Evolutionary conservation across 2,888 invertebrate species (phyloP), one percentile per base, ranked within the genome.

Genomic region (Caenorhabditis auriculariae): DNA sequence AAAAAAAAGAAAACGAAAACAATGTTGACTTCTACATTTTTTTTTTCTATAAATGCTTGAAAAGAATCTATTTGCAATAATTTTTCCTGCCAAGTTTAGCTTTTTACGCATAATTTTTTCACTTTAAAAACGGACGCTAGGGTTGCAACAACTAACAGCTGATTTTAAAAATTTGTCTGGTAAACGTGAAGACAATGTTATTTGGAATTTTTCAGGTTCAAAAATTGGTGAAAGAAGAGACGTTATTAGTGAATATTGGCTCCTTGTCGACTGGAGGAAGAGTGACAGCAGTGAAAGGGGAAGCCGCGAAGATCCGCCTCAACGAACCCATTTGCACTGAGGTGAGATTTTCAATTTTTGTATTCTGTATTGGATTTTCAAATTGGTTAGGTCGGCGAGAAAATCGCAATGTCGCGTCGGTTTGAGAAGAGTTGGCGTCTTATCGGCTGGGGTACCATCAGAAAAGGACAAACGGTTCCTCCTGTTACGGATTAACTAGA

Each of bases 391-490:
- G 61, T 69, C 7, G 93, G 93, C 50, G 98, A 99, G 84, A 99
- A 98, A 83, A 96, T 98, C 78, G 98, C 98, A n/a, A 87, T 98
- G 44, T 95, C 94, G 83, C 88, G 98, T 82, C 88, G 96, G 85
- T 93, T 99, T 39, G 98, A 98, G 81, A 96, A 96, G 84, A 96
- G 99, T 87, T 98, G 98, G 98, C 89, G 98, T 84, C 88, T 98
- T 82, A 99, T 98, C 83, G 98, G 98, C 75, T 98, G 98, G 98
- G 98, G 96, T 75, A 93, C 95, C 84, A 99, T 98, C 84, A 89
- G 93, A 84, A 91, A 93, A 82, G 98, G 98, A 75, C 90, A 91
- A 82, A 93, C 93, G 75, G 93, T 98, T 81, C 90, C 91, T 81
- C 94, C 95, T 19, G 55, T 64, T 39, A 47, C 46, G n/a, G 38